Percentiles rank a stretch among this genome's conserved stretches.
phyloP scores from a whole-genome alignment of 2,797 vertebrate genomes.

The Chiroxiphia lanceolata region DNA sequence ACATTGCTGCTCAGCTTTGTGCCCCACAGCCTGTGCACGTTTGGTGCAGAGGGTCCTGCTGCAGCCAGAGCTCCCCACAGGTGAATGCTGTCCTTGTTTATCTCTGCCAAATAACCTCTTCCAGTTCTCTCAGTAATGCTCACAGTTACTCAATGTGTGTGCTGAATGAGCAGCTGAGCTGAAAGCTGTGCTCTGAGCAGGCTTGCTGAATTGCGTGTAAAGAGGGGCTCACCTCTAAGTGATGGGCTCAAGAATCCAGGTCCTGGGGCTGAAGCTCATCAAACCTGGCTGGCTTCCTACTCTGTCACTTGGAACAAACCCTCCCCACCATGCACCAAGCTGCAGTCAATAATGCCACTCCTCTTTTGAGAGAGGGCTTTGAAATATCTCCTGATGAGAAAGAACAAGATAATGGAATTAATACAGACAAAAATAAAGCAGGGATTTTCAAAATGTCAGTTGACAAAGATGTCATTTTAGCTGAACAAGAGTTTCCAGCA shows the following conservation, averaged over 20 bases:
- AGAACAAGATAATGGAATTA: not conserved
- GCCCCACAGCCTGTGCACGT: accelerated
- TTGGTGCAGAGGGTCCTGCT: not conserved
- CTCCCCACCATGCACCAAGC: accelerated
- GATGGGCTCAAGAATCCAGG: not conserved
- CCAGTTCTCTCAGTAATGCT: not conserved
- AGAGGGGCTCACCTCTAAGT: not conserved
- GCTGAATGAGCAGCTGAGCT: not conserved
- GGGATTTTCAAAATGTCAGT: slow-evolving; percentile 22
- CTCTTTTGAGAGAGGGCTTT: not conserved
- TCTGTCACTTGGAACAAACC: not conserved
- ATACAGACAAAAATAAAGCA: not conserved
- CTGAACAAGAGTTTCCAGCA: slow-evolving; percentile 36
- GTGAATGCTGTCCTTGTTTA: not conserved
- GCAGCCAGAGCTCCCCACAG: not conserved
- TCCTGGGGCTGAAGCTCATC: not conserved
- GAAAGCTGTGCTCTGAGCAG: not conserved
- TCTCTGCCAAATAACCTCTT: not conserved
- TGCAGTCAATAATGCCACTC: not conserved
- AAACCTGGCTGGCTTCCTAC: not conserved
- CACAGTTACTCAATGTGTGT: accelerated
- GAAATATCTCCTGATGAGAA: not conserved
- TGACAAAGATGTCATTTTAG: not conserved
- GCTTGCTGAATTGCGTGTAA: not conserved
- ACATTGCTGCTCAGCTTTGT: accelerated